These are phyloP conservation scores for Xenopus laevis DNA, from an alignment of 2,113 vertebrate species.

Conservation along the genomic window DNA sequence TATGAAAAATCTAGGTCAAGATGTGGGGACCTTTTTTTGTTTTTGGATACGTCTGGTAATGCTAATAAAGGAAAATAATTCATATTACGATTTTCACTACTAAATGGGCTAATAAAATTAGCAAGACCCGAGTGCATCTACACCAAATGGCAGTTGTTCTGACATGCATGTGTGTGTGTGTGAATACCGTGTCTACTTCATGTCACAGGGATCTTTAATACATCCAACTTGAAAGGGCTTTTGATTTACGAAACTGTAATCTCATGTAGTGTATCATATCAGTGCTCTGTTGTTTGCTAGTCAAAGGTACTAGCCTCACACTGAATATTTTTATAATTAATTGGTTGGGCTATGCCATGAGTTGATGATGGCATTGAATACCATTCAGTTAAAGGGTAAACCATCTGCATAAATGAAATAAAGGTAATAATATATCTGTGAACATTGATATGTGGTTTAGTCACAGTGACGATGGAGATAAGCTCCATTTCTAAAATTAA, in stretches of 20 bases:
- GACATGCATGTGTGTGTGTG: constrained; percentile 4
- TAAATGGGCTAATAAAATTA: too few species aligned
- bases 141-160: not conserved
- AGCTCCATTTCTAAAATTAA: too few species aligned
- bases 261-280: constrained; percentile 23
- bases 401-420: not conserved
- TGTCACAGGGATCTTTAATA: constrained; percentile 29
- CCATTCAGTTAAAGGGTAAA: not conserved
- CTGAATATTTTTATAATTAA: constrained; percentile 9
- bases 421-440: not conserved
- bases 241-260: constrained; percentile 26
- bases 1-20: not conserved
- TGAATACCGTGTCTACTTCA: constrained; percentile 5
- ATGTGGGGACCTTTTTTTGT: not conserved
- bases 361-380: not conserved
- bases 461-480: too few species aligned
- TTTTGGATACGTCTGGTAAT: not conserved
- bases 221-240: constrained; percentile 40
- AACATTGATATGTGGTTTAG: not conserved
- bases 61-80: too few species aligned
- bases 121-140: not conserved
- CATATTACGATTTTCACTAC: too few species aligned
- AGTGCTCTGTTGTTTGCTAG: not conserved
- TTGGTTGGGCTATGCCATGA: not conserved
- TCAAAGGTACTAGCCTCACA: not conserved